Conservation (phyloP, 2,797 vertebrate species). For the Glossophaga mutica region DNA sequence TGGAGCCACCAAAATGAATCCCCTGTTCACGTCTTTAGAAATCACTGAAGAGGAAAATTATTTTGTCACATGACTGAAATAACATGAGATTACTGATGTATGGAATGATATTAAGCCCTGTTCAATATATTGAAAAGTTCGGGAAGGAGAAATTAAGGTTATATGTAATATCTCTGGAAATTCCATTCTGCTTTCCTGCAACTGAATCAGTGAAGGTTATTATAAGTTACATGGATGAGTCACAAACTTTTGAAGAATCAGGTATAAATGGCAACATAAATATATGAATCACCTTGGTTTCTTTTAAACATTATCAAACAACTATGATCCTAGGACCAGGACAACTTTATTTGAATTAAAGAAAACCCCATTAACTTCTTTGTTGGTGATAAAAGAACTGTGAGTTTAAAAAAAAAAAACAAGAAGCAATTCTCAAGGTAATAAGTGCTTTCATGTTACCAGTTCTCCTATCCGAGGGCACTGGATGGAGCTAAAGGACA, state of each 20-base stretch:
- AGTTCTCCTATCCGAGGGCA: conserved; percentile 78
- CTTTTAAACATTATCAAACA: conserved; percentile 4
- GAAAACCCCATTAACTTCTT: neutral
- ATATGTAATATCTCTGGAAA: conserved; percentile 5
- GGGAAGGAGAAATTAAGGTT: conserved; percentile 13
- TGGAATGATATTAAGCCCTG: neutral
- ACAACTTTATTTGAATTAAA: conserved; percentile 12
- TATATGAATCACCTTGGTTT: neutral
- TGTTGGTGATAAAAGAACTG: neutral
- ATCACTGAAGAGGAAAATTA: neutral
- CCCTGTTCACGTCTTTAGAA: neutral
- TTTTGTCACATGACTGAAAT: neutral
- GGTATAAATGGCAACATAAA: neutral
- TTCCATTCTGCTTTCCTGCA: conserved; percentile 22
- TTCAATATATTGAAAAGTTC: neutral
- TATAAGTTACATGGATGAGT: neutral
- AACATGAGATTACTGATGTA: neutral
- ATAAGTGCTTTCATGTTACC: conserved; percentile 74
- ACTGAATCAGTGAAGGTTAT: neutral
- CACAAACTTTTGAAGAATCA: conserved; percentile 7
- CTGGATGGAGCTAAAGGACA: conserved; percentile 80
- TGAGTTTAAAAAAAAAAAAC: conserved; percentile 50
- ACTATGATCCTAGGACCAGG: neutral
- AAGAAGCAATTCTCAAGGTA: conserved; percentile 77
- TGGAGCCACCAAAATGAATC: neutral